A percentile compares a stretch with the other conserved stretches of the same genome.
Conservation (phyloP, 1,140 invertebrate genomes). For the Hycleus phaleratus region DNA sequence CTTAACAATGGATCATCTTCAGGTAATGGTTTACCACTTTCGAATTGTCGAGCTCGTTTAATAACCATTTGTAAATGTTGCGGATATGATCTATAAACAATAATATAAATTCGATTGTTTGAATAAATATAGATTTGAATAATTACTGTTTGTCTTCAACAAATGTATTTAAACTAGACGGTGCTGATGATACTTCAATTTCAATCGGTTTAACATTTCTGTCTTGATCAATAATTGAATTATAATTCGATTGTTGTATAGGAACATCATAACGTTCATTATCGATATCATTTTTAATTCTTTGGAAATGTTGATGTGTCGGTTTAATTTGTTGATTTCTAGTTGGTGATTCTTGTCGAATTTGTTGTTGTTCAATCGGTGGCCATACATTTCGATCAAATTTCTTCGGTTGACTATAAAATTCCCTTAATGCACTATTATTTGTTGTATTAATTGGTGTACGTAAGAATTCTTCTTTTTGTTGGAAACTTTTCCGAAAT, state of each 20-base stretch:
- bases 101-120: background rate
- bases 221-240: background rate
- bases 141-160: background rate
- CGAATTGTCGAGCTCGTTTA: conserved; percentile 64
- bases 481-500: conserved; percentile 72
- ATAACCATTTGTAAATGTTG: conserved; percentile 58
- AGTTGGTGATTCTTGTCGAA: conserved; percentile 33
- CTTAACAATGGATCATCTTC: conserved; percentile 49
- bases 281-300: conserved; percentile 42
- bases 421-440: conserved; percentile 49
- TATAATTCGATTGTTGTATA: background rate
- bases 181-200: background rate
- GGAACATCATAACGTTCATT: conserved; percentile 28
- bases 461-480: conserved; percentile 79
- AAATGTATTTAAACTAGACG: background rate
- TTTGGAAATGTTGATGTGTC: conserved; percentile 40
- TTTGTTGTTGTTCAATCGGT: conserved; percentile 40
- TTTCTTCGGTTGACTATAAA: conserved; percentile 69
- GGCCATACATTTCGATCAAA: conserved; percentile 66
- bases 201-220: background rate
- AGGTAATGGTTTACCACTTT: conserved; percentile 49
- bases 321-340: conserved; percentile 31
- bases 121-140: background rate
- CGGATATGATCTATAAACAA: conserved; percentile 43
- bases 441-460: conserved; percentile 48